Evolutionary conservation across 2,888 invertebrate species (phyloP), one percentile per base, ranked within the genome.

Genomic region (Athripsodes cinereus): DNA sequence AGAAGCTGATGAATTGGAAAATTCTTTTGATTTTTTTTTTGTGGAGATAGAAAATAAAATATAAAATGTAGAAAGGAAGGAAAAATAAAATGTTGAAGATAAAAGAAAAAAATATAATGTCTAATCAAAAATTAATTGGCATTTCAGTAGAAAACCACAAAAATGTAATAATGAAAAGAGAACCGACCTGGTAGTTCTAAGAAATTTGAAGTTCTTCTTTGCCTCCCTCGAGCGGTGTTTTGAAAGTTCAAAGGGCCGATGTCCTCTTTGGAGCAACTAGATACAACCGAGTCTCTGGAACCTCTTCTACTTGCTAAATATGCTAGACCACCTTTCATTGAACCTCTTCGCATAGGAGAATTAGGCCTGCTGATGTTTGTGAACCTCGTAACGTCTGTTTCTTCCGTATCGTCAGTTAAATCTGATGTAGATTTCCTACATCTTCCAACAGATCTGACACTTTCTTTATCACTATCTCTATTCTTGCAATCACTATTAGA

Each of bases 291-390:
- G 66, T 86, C 86, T n/a, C 90, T 76, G 0, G 90, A 90, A n/a
- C 88, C 88, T n/a, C 92, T 79, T 53, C 91, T 81, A 57, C 90
- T 91, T n/a, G 92, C 92, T 66, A 92, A 74, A 69, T 90, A 91
- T 2, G 92, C 92, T 66, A 87, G 69, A 0, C 86, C 86, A 0
- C 86, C 85, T 67, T 83, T 83, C 68, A 82, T 80, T 0, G 85
- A 85, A 1, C 89, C 87, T 52, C 87, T 79, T 22, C 89, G 76
- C 66, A 87, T 80, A 0, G 85, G 84, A 0, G 85, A 87, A 69
- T 80, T 82, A 13, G 82, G 83, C 65, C 83, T 76, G 64, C 82
- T 83, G 13, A 82, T 70, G 53, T 81, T 81, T 2, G 85, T 85
- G 21, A 83, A 79, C 2, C 82, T 74, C 1, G 84, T 84, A 56